Evolutionary conservation across 1,140 invertebrate genomes (phyloP), one percentile per base, ranked within the genome.

Genomic region (Drosophila ohnishii): DNA sequence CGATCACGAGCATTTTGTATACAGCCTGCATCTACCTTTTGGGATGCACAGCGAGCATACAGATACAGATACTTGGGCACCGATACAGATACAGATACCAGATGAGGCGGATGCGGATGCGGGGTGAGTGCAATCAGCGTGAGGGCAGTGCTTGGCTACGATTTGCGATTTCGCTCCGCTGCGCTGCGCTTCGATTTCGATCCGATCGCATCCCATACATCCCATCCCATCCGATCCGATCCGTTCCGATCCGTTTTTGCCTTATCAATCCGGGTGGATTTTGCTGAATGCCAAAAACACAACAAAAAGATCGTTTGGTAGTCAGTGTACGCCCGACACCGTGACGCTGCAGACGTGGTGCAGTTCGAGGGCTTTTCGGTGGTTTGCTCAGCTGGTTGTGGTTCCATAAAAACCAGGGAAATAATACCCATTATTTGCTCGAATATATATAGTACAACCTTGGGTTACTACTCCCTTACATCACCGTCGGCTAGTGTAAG

Each of bases 191-290:
- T 86, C 70, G 78, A 82, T 78, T 79, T 78, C 74, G 35, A 53
- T 60, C 22, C 66, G 65, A 66, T 65, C 45, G 22, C 63, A 44
- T 70, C 66, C 37, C 59, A 59, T 51, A 28, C 44, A 66, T 62
- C 44, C 65, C 19, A 19, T 19, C 19, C 69, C 51, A 65, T 60
- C 64, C 25, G 14, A 67, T 67, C 35, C 65, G 45, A 69, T 69
- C 65, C 65, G 45, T 65, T 67, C 65, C 61, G 65, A 48, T 70
- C 67, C 72, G 75, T 55, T 61, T 78, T 58, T 74, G 76, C 65
- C 84, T 87, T 86, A 86, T 86, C 83, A 87, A 86, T 86, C 80
- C 66, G 78, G 53, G 78, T 66, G 75, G 72, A 85, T 86, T 86
- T 87, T 75, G 62, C 70, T 88, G 66, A 80, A 88, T 83, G 77